Conservation (phyloP, 2,888 invertebrate genomes). For the Drosophila planitibia region DNA sequence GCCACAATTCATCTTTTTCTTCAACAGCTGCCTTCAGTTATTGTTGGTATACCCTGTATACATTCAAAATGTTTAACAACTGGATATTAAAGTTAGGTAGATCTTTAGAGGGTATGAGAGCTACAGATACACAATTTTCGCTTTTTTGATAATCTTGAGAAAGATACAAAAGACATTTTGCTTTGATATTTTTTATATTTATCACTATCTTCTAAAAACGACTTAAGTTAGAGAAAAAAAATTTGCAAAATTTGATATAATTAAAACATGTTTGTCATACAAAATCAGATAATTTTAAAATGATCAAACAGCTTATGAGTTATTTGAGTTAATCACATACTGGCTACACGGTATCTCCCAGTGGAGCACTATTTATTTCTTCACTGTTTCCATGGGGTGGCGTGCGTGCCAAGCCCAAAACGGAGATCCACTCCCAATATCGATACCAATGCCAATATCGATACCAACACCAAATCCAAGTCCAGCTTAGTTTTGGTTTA, state of each 20-base stretch:
- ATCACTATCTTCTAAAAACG: background rate
- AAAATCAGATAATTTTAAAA: background rate
- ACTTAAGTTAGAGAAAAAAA: background rate
- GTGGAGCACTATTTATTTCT: background rate
- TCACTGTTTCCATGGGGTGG: background rate
- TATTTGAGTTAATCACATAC: background rate
- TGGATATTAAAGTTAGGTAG: background rate
- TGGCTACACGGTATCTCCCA: background rate
- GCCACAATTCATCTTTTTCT: slow-evolving; percentile 6
- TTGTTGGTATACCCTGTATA: background rate
- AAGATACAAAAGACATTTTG: background rate
- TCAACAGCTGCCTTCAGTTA: background rate
- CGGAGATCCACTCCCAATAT: slow-evolving; percentile 10
- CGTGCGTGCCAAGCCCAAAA: slow-evolving; percentile 26
- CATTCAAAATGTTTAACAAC: background rate
- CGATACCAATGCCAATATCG: background rate
- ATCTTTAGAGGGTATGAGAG: background rate
- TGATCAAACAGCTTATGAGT: background rate
- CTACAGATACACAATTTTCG: background rate
- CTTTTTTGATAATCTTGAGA: background rate
- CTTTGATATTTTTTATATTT: background rate
- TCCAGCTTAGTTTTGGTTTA: slow-evolving; percentile 19
- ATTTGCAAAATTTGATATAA: background rate
- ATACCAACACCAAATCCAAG: slow-evolving; percentile 13
- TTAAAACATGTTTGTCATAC: background rate